Conservation (phyloP, 2,888 invertebrate species). For the Chironomus tentans region DNA sequence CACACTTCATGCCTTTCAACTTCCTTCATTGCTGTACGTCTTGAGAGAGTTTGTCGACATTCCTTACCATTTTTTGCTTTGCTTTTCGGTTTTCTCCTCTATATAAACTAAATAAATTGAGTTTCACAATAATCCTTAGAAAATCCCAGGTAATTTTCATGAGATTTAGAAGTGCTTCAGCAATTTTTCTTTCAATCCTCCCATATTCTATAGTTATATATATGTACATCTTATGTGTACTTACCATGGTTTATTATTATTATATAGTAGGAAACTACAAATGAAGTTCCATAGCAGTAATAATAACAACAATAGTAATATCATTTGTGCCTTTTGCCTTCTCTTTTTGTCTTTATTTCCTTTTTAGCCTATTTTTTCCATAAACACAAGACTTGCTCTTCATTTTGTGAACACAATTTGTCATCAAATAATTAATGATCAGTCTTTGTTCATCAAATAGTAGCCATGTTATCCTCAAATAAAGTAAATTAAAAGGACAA, state of each 20-base stretch:
- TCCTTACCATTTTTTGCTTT: background rate
- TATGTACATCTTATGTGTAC: background rate
- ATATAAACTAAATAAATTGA: conserved; percentile 20
- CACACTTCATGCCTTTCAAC: background rate
- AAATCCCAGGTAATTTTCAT: conserved; percentile 27
- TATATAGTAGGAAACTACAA: background rate
- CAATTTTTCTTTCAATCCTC: background rate
- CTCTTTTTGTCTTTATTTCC: background rate
- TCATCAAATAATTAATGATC: background rate
- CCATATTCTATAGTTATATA: background rate
- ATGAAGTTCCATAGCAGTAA: background rate
- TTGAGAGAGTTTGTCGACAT: background rate
- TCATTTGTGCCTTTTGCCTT: background rate
- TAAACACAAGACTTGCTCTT: background rate
- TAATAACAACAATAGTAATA: background rate
- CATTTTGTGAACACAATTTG: background rate
- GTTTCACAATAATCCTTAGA: conserved; percentile 23
- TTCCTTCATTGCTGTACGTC: background rate
- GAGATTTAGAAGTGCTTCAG: conserved; percentile 19
- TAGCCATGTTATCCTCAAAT: too few relatives aligned
- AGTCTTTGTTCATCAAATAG: too few relatives aligned
- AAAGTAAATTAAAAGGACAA: too few relatives aligned
- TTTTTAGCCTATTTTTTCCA: too few relatives aligned
- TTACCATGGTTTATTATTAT: background rate
- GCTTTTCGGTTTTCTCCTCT: background rate